These are phyloP conservation scores for Peribatodes rhomboidaria DNA, from an alignment of 2,888 invertebrate genomes.

Conservation along the genomic window DNA sequence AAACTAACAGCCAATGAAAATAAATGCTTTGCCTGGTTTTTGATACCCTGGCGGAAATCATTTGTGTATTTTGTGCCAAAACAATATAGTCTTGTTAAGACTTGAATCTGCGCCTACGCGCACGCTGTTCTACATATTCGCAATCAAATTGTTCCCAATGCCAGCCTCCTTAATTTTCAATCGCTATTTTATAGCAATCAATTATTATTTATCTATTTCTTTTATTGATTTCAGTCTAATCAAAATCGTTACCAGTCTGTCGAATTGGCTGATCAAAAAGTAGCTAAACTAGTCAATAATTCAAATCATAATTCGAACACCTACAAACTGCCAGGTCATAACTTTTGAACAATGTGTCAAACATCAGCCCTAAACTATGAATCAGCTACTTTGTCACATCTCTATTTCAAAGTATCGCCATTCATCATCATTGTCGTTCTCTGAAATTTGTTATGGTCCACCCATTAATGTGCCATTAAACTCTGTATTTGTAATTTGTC, in stretches of 20 bases:
- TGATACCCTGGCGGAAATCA: slow-evolving; percentile 2
- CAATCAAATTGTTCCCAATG: slow-evolving; percentile 31
- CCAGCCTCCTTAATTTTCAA: slow-evolving; percentile 34
- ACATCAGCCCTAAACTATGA: slow-evolving; percentile 36
- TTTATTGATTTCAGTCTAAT: slow-evolving; percentile 11
- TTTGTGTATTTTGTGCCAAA: slow-evolving; percentile 6
- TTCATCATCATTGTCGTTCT: slow-evolving; percentile 75
- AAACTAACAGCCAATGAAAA: not conserved
- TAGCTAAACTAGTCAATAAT: not conserved
- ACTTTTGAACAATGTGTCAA: slow-evolving; percentile 11
- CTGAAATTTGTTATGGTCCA: slow-evolving; percentile 68
- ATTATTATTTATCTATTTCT: slow-evolving; percentile 20
- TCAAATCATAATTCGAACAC: not conserved
- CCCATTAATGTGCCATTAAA: slow-evolving; percentile 57
- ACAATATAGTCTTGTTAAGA: slow-evolving; percentile 25
- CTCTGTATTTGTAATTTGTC: slow-evolving; percentile 49
- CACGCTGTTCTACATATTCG: slow-evolving; percentile 33
- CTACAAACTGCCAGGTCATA: too few species aligned
- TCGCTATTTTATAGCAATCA: slow-evolving; percentile 30
- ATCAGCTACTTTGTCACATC: slow-evolving; percentile 58
- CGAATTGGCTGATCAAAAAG: not conserved
- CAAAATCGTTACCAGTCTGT: not conserved
- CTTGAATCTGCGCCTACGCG: slow-evolving; percentile 32
- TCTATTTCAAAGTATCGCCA: slow-evolving; percentile 70
- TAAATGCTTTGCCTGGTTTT: not conserved